Evolutionary conservation across 2,113 vertebrate species (phyloP).

Genomic region (Danionella cerebrum): DNA sequence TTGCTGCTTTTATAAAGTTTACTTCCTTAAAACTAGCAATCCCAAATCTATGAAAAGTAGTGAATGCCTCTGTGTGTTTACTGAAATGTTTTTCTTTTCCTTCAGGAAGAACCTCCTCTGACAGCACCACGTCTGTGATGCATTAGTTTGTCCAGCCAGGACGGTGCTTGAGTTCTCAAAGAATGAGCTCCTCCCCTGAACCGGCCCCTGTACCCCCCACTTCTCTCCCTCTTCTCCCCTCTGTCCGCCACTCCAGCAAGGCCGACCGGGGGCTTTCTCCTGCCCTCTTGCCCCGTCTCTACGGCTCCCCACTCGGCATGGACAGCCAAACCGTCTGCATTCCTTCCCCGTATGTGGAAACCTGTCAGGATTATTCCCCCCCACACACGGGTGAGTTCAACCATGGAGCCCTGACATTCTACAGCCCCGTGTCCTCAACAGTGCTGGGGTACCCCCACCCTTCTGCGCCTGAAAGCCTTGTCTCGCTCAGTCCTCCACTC

Average conservation of each 20-base stretch:
- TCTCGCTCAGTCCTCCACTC: constrained; percentile 62
- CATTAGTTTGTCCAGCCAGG: constrained; percentile 24
- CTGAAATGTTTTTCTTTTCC: background rate
- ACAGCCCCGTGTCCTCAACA: constrained; percentile 56
- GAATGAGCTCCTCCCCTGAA: constrained; percentile 63
- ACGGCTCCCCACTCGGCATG: constrained; percentile 65
- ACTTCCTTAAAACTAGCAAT: no score
- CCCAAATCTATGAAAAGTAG: background rate
- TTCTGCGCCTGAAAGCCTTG: constrained; percentile 56
- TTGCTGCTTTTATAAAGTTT: no score
- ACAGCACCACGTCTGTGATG: constrained; percentile 25
- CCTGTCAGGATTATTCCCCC: constrained; percentile 65
- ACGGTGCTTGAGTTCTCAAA: background rate
- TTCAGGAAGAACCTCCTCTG: background rate
- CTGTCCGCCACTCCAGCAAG: constrained; percentile 34
- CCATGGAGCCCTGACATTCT: constrained; percentile 69
- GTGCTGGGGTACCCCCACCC: constrained; percentile 69
- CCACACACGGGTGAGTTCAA: constrained; percentile 5
- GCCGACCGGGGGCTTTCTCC: constrained; percentile 65
- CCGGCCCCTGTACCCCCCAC: constrained; percentile 56
- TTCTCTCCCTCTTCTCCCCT: constrained; percentile 56
- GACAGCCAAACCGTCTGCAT: constrained; percentile 75
- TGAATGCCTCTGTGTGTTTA: background rate
- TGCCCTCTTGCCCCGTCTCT: constrained; percentile 57
- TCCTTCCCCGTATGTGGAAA: constrained; percentile 78